phyloP scores from a whole-genome alignment of 2,113 vertebrate genomes.

The Dromaius novaehollandiae region DNA sequence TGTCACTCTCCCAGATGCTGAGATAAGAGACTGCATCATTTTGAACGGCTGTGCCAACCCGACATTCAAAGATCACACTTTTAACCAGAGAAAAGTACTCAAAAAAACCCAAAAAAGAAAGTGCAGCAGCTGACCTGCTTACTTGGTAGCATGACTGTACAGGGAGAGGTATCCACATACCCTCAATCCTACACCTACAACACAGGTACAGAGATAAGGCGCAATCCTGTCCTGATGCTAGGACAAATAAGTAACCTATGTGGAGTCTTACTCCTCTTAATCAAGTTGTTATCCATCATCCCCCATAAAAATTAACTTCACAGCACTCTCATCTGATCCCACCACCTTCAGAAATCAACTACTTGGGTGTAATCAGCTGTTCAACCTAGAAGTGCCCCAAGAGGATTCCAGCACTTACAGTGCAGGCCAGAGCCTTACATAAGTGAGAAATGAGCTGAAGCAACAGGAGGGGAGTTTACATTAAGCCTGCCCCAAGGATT shows the following conservation, averaged over 20 bases:
- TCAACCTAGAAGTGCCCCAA: background rate
- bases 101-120: background rate
- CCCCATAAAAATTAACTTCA: background rate
- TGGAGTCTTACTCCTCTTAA: background rate
- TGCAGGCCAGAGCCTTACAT: slow-evolving; percentile 27
- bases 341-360: background rate
- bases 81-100: background rate
- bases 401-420: slow-evolving; percentile 5
- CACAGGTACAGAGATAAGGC: background rate
- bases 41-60: background rate
- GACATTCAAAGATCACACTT: background rate
- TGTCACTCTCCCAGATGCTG: background rate
- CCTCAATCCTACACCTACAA: background rate
- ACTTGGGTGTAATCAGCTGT: background rate
- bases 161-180: background rate
- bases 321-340: background rate
- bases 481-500: slow-evolving; percentile 66
- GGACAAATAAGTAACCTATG: background rate
- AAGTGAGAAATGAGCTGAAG: slow-evolving; percentile 43
- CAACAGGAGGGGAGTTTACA: slow-evolving; percentile 45
- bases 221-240: background rate
- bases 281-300: background rate
- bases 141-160: background rate
- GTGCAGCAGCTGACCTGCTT: background rate
- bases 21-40: background rate